Conservation (phyloP, 2,888 invertebrate genomes). For the Philereme vetulata region DNA sequence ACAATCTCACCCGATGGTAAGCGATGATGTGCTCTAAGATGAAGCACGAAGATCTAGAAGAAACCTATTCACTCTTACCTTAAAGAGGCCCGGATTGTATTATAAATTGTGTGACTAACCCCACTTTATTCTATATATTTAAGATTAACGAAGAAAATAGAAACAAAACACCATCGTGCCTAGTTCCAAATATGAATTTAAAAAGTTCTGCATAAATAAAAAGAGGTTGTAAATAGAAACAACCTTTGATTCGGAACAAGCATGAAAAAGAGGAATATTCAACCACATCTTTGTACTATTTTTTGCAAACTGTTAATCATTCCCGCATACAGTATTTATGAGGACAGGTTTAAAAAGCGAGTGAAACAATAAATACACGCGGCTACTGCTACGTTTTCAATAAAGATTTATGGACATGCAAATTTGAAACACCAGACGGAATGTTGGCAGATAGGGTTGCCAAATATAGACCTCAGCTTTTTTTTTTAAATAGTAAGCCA, state of each 20-base stretch:
- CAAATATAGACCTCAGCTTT: conserved; percentile 1
- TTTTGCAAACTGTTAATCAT: conserved; percentile 39
- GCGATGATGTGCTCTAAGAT: too few species aligned
- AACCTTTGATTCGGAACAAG: too few species aligned
- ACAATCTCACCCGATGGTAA: too few species aligned
- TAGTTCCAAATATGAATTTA: too few species aligned
- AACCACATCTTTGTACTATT: conserved; percentile 25
- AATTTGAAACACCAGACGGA: conserved; percentile 57
- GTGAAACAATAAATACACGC: conserved; percentile 50
- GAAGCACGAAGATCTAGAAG: too few species aligned
- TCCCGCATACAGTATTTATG: conserved; percentile 44
- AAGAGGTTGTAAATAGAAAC: neutral
- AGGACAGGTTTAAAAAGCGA: conserved; percentile 35
- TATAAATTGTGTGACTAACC: too few species aligned
- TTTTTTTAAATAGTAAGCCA: too few species aligned
- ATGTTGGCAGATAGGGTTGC: conserved; percentile 15
- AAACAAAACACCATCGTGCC: too few species aligned
- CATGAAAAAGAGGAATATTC: neutral
- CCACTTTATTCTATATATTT: too few species aligned
- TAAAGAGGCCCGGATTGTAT: too few species aligned
- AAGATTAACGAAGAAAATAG: too few species aligned
- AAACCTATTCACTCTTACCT: too few species aligned
- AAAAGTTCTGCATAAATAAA: neutral
- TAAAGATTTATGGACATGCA: conserved; percentile 67
- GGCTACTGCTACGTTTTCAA: conserved; percentile 52